A percentile compares a stretch with the other conserved stretches of the same genome.
Evolutionary conservation across 2,113 vertebrate species (phyloP).

Genomic region (Embiotoca jacksoni): DNA sequence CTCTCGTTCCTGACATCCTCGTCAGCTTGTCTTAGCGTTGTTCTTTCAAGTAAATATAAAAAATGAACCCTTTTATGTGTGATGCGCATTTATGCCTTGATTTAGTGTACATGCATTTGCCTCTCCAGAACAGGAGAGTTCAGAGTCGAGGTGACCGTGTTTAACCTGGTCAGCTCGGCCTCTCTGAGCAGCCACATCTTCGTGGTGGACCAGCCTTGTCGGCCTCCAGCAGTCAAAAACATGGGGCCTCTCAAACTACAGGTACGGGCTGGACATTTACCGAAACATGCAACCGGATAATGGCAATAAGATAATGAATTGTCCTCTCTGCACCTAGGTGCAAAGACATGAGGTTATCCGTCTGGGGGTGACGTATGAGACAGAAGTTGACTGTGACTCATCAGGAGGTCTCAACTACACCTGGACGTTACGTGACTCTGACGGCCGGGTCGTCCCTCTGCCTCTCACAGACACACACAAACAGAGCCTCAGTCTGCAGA

Average conservation of each 20-base stretch:
- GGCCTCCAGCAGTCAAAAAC: slow-evolving; percentile 87
- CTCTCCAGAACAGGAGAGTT: slow-evolving; percentile 85
- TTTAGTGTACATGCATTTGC: not conserved
- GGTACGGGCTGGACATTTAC: slow-evolving; percentile 66
- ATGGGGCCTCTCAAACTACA: slow-evolving; percentile 85
- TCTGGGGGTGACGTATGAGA: slow-evolving; percentile 85
- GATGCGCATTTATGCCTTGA: not conserved
- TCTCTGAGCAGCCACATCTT: slow-evolving; percentile 84
- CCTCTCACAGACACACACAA: slow-evolving; percentile 61
- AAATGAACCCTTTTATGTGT: not conserved
- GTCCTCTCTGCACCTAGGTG: slow-evolving; percentile 69
- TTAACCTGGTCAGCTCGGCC: slow-evolving; percentile 85
- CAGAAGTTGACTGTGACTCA: slow-evolving; percentile 81
- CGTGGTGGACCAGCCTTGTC: slow-evolving; percentile 82
- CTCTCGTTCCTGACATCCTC: no score
- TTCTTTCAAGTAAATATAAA: not conserved
- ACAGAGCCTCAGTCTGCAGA: slow-evolving; percentile 81
- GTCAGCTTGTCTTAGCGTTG: not conserved
- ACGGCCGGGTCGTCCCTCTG: slow-evolving; percentile 67
- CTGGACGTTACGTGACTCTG: slow-evolving; percentile 81
- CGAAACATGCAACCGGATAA: not conserved
- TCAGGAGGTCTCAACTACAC: slow-evolving; percentile 82
- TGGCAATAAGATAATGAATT: not conserved
- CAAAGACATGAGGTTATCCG: slow-evolving; percentile 79
- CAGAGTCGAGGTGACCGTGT: slow-evolving; percentile 78